A percentile compares a stretch with the other conserved stretches of the same genome.
These are phyloP conservation scores for Diploptera punctata DNA, from an alignment of 2,888 invertebrate species.

Conservation along the genomic window DNA sequence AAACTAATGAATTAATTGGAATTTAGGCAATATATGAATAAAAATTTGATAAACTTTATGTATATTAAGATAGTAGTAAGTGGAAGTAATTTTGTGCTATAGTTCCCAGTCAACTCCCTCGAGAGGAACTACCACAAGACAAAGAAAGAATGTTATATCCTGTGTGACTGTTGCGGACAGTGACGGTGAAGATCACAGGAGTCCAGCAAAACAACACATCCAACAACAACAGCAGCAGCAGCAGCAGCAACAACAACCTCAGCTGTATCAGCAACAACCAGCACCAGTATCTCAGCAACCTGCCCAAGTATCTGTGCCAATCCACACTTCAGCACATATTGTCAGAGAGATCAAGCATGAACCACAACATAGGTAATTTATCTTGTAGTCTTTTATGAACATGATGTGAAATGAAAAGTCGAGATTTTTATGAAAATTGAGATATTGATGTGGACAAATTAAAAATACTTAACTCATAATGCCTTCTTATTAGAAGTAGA, in stretches of 20 bases:
- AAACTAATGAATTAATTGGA: no score
- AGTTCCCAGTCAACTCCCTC: conserved; percentile 46
- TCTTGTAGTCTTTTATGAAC: no score
- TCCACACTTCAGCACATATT: conserved; percentile 35
- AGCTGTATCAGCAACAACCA: conserved; percentile 45
- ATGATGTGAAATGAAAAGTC: no score
- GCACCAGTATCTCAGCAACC: conserved; percentile 4
- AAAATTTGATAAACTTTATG: no score
- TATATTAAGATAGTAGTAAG: no score
- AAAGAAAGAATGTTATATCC: conserved; percentile 76
- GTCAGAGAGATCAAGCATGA: conserved; percentile 60
- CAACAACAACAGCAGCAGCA: conserved; percentile 44
- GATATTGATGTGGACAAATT: no score
- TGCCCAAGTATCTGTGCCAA: conserved; percentile 36
- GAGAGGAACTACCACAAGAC: conserved; percentile 47
- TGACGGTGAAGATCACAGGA: conserved; percentile 70
- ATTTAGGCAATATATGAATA: no score
- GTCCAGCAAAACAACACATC: conserved; percentile 53
- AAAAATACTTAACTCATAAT: no score
- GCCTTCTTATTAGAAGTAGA: no score
- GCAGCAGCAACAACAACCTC: conserved; percentile 45
- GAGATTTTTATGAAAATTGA: no score
- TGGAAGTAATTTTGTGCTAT: conserved; percentile 3
- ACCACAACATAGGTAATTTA: conserved; percentile 57
- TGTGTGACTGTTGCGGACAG: conserved; percentile 81